These are phyloP conservation scores for Cheilosia pagana DNA, from an alignment of 2,888 invertebrate genomes.

Conservation along the genomic window DNA sequence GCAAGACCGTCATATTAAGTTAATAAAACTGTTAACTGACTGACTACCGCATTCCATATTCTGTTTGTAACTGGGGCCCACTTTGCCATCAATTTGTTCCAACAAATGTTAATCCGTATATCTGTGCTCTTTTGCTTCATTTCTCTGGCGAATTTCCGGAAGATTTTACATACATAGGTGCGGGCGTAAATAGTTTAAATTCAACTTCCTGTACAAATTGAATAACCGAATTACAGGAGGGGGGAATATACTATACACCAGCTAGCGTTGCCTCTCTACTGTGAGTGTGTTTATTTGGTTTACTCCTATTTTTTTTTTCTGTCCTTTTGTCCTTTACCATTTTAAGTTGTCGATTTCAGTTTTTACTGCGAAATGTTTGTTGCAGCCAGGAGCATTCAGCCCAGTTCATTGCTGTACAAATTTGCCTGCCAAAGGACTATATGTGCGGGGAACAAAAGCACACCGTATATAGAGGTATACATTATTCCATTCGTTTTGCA, in stretches of 20 bases:
- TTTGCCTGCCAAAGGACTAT: slow-evolving; percentile 30
- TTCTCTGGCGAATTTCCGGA: slow-evolving; percentile 28
- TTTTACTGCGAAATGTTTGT: slow-evolving; percentile 26
- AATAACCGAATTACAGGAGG: slow-evolving; percentile 66
- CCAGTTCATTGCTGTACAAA: slow-evolving; percentile 6
- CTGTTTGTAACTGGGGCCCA: slow-evolving; percentile 57
- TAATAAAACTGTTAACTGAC: slow-evolving; percentile 39
- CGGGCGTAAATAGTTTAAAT: slow-evolving; percentile 69
- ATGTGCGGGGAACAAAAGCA: slow-evolving; percentile 32
- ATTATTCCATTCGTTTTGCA: slow-evolving; percentile 64
- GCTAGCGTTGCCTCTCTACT: slow-evolving; percentile 20
- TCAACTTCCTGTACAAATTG: slow-evolving; percentile 73
- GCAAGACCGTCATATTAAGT: slow-evolving; percentile 22
- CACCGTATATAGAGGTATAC: slow-evolving; percentile 11
- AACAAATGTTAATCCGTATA: slow-evolving; percentile 58
- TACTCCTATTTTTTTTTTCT: slow-evolving; percentile 28
- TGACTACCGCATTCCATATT: slow-evolving; percentile 50
- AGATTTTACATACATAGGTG: slow-evolving; percentile 48
- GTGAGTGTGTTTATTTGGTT: slow-evolving; percentile 25
- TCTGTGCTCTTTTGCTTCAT: slow-evolving; percentile 9
- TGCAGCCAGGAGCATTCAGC: background rate
- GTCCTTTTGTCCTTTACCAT: slow-evolving; percentile 29
- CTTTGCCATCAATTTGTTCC: slow-evolving; percentile 64
- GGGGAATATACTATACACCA: slow-evolving; percentile 58
- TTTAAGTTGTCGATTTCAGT: slow-evolving; percentile 72